Evolutionary conservation across 2,797 vertebrate species (phyloP).

Genomic region (Bradypodion ventrale): DNA sequence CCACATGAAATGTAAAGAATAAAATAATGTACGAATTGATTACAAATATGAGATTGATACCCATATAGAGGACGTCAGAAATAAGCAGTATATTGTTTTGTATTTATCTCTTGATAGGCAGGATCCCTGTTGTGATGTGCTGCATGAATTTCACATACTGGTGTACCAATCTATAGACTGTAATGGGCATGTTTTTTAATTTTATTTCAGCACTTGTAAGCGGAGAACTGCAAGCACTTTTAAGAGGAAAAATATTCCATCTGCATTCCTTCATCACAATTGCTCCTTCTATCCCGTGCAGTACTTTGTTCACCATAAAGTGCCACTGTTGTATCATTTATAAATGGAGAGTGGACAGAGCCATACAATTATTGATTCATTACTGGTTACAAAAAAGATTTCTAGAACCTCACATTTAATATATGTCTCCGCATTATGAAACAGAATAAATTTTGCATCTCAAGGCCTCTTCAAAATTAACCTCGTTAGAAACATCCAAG

Average conservation of each 20-base stretch:
- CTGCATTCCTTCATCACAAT: constrained; percentile 12
- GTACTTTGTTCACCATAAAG: constrained; percentile 19
- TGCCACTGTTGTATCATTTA: neutral
- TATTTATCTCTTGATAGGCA: neutral
- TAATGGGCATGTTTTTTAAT: neutral
- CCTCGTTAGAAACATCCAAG: constrained; percentile 8
- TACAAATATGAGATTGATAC: constrained; percentile 11
- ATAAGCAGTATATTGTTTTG: neutral
- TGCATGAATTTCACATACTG: too few species aligned
- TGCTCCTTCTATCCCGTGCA: neutral
- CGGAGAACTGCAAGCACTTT: too few species aligned
- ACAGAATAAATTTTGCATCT: constrained; percentile 4
- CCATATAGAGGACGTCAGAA: constrained; percentile 4
- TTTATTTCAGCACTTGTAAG: neutral
- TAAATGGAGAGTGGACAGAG: constrained; percentile 1
- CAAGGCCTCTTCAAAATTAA: constrained; percentile 40
- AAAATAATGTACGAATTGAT: neutral
- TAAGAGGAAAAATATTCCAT: neutral
- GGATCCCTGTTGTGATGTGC: neutral
- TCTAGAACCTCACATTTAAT: constrained; percentile 8
- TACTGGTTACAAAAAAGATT: constrained; percentile 35
- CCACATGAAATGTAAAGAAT: neutral
- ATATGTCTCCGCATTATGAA: neutral
- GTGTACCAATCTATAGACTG: neutral
- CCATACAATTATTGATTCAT: constrained; percentile 48